These are phyloP conservation scores for Smutsia temminckii DNA, from an alignment of 2,797 vertebrate species.

Conservation along the genomic window DNA sequence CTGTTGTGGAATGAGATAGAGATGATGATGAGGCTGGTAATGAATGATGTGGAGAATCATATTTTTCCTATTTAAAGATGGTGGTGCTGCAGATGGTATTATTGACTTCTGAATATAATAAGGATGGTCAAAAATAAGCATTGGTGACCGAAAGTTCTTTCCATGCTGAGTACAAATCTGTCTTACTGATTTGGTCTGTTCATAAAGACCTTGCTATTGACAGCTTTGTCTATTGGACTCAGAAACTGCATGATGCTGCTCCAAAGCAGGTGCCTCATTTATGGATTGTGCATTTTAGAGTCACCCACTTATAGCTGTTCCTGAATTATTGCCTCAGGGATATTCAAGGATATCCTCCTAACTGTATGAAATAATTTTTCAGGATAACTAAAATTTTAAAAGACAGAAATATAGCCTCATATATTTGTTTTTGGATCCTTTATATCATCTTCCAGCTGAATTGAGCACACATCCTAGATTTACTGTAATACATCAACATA, in stretches of 20 bases:
- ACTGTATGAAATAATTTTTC: neutral
- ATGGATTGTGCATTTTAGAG: neutral
- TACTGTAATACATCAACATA: neutral
- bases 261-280: neutral
- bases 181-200: neutral
- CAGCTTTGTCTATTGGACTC: neutral
- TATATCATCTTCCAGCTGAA: neutral
- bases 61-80: constrained; percentile 16
- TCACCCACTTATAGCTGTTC: neutral
- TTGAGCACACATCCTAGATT: neutral
- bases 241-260: neutral
- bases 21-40: neutral
- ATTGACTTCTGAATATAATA: neutral
- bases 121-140: neutral
- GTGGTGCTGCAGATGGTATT: neutral
- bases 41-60: neutral
- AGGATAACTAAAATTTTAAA: neutral
- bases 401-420: neutral
- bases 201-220: neutral
- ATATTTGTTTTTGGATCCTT: neutral
- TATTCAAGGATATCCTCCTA: neutral
- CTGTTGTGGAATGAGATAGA: neutral
- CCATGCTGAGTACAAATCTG: constrained; percentile 15
- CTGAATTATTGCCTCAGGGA: neutral
- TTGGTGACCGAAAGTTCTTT: neutral